These are phyloP conservation scores for Epirrhoe alternata DNA, from an alignment of 2,888 invertebrate species.

Conservation along the genomic window DNA sequence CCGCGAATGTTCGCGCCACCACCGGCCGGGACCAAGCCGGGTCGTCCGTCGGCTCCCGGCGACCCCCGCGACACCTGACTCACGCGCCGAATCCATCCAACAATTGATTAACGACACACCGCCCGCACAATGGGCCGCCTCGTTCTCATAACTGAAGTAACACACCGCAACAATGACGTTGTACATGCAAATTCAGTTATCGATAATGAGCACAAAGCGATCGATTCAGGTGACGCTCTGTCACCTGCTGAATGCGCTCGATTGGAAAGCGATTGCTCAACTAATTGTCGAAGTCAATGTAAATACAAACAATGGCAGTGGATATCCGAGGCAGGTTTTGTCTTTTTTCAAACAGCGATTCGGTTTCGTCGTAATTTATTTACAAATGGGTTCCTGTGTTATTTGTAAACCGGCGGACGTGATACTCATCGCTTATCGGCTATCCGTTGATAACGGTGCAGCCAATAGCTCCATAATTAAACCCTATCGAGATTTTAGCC, in stretches of 20 bases:
- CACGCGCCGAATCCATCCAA: constrained; percentile 54
- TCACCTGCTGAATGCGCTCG: constrained; percentile 69
- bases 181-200: constrained; percentile 60
- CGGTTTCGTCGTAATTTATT: constrained; percentile 63
- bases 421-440: constrained; percentile 52
- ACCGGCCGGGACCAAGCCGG: constrained; percentile 51
- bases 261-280: constrained; percentile 72
- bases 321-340: constrained; percentile 64
- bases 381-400: constrained; percentile 60
- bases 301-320: constrained; percentile 72
- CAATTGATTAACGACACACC: constrained; percentile 52
- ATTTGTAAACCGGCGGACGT: constrained; percentile 52
- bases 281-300: constrained; percentile 67
- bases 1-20: constrained; percentile 82
- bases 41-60: constrained; percentile 46
- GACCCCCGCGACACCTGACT: constrained; percentile 74
- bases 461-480: constrained; percentile 47
- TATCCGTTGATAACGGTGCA: constrained; percentile 48
- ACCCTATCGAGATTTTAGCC: constrained; percentile 43
- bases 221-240: constrained; percentile 59
- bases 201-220: constrained; percentile 62
- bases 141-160: constrained; percentile 53
- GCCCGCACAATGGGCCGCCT: constrained; percentile 46
- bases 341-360: constrained; percentile 58
- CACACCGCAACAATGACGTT: constrained; percentile 51